Evolutionary conservation across 2,888 invertebrate species (phyloP).

Genomic region (Frankliniella intonsa): DNA sequence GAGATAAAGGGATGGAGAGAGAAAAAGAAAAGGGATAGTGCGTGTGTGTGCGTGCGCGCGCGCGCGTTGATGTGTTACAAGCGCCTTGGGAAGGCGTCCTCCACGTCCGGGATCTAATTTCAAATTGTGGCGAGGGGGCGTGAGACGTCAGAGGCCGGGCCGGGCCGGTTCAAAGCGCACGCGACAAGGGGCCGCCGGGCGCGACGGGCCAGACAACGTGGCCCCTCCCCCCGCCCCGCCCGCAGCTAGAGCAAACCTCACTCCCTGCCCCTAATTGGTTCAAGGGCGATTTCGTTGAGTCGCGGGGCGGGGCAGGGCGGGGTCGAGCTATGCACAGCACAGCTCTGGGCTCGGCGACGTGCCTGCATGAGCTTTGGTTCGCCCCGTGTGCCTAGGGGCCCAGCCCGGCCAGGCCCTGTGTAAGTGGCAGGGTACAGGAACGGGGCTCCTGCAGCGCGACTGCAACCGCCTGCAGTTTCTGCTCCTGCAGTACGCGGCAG

Average conservation of each 20-base stretch:
- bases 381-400: too few species aligned
- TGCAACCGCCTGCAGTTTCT: too few species aligned
- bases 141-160: background rate
- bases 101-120: background rate
- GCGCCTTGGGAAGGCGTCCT: background rate
- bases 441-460: too few species aligned
- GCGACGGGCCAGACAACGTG: background rate
- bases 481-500: background rate
- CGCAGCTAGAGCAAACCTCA: background rate
- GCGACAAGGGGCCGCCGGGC: background rate
- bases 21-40: too few species aligned
- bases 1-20: too few species aligned
- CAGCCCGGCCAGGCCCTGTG: too few species aligned
- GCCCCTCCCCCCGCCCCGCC: slow-evolving; percentile 2
- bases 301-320: too few species aligned
- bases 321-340: background rate
- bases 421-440: too few species aligned
- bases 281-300: slow-evolving; percentile 19
- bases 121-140: background rate
- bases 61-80: background rate
- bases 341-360: too few species aligned
- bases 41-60: background rate
- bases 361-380: too few species aligned
- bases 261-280: slow-evolving; percentile 24
- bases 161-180: background rate